These are phyloP conservation scores for Musca domestica DNA, from an alignment of 1,140 invertebrate genomes.

Conservation along the genomic window DNA sequence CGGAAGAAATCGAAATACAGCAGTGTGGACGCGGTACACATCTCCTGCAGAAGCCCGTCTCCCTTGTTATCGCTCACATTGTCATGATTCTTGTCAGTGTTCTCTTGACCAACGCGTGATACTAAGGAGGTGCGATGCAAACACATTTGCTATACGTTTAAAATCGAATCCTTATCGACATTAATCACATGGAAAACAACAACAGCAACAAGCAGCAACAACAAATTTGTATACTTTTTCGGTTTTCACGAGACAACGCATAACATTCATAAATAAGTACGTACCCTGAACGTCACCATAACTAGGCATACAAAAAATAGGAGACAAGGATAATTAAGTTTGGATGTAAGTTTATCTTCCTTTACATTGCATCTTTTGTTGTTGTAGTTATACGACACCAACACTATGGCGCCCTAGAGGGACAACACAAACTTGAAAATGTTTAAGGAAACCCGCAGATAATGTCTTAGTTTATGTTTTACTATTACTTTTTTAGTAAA, in stretches of 20 bases:
- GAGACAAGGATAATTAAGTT: too few species aligned
- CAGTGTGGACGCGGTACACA: constrained; percentile 61
- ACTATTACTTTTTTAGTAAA: too few species aligned
- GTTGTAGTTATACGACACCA: too few species aligned
- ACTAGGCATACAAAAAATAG: too few species aligned
- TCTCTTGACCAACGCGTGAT: constrained; percentile 51
- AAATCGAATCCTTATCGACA: constrained; percentile 3
- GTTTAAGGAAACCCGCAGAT: too few species aligned
- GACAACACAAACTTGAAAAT: too few species aligned
- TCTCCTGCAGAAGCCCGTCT: constrained; percentile 35
- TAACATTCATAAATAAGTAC: neutral
- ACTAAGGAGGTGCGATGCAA: constrained; percentile 28
- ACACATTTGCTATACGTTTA: neutral
- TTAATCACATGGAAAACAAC: neutral
- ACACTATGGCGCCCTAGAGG: too few species aligned
- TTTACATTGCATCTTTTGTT: too few species aligned
- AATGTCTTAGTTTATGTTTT: too few species aligned
- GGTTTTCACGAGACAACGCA: neutral
- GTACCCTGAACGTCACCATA: too few species aligned
- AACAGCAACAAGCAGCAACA: constrained; percentile 3
- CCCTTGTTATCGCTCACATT: constrained; percentile 41
- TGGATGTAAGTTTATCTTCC: too few species aligned
- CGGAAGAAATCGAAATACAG: constrained; percentile 77
- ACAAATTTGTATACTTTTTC: constrained; percentile 7
- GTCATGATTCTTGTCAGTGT: constrained; percentile 47